Evolutionary conservation across 2,888 invertebrate species (phyloP).

Genomic region (Crematogaster levior): DNA sequence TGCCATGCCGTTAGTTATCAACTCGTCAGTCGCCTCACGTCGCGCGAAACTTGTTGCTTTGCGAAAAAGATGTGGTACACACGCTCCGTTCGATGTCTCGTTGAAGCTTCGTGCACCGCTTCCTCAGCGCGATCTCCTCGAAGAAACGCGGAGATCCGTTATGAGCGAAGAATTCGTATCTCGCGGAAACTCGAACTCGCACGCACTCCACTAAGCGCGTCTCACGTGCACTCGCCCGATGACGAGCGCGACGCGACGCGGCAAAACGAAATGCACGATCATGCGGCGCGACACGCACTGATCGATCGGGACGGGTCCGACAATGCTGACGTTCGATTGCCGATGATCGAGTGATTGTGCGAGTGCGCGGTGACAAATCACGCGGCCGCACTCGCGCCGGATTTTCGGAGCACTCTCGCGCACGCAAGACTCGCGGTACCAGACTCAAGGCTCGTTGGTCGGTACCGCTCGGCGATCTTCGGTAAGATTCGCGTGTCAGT

Average conservation of each 20-base stretch:
- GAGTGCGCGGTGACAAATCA: slow-evolving; percentile 65
- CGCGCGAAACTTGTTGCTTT: slow-evolving; percentile 50
- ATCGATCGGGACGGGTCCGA: too few relatives aligned
- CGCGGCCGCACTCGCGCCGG: slow-evolving; percentile 53
- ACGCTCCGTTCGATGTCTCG: background rate
- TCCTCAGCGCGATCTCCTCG: background rate
- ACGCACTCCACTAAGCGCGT: background rate
- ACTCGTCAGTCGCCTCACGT: slow-evolving; percentile 51
- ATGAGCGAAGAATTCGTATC: background rate
- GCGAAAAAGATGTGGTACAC: slow-evolving; percentile 35
- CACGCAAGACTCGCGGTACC: background rate
- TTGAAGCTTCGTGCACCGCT: background rate
- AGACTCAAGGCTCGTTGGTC: slow-evolving; percentile 7
- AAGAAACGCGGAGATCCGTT: background rate
- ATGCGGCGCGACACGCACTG: slow-evolving; percentile 17
- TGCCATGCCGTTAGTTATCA: slow-evolving; percentile 15
- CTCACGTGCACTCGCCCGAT: slow-evolving; percentile 16
- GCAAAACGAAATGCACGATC: background rate
- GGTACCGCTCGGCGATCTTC: slow-evolving; percentile 48
- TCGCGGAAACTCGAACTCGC: background rate
- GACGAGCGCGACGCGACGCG: background rate
- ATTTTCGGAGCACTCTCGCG: slow-evolving; percentile 64
- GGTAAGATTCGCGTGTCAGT: slow-evolving; percentile 55
- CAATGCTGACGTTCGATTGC: slow-evolving; percentile 46
- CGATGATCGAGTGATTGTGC: slow-evolving; percentile 44